Conservation (phyloP, 92 coral and sea anemone species). For the Micromussa lordhowensis region DNA sequence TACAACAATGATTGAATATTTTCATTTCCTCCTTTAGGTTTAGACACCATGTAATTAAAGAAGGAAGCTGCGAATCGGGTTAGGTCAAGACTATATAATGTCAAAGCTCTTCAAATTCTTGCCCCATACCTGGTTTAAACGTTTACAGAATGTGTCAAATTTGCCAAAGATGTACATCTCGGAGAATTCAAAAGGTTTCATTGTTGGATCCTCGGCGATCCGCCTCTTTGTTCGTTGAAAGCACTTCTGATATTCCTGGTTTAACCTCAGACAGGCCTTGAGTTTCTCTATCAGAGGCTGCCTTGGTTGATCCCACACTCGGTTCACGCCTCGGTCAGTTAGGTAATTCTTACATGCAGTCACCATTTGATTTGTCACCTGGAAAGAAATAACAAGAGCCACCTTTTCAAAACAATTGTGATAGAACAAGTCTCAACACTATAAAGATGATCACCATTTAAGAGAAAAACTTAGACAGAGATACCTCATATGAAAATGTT, state of each 20-base stretch:
- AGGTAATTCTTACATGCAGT: constrained; percentile 87
- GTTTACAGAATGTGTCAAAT: constrained; percentile 86
- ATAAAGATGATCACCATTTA: too few relatives aligned
- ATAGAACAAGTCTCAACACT: too few relatives aligned
- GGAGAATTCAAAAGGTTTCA: constrained; percentile 86
- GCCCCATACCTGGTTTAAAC: constrained; percentile 72
- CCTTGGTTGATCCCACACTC: constrained; percentile 92
- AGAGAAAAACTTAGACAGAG: too few relatives aligned
- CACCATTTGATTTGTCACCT: constrained; percentile 95
- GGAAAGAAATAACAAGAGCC: neutral
- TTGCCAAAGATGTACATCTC: constrained; percentile 95
- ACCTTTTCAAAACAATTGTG: neutral
- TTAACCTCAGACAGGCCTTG: constrained; percentile 75
- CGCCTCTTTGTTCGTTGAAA: constrained; percentile 87
- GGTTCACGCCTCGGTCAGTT: constrained; percentile 79
- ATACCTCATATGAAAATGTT: too few relatives aligned
- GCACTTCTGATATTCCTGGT: constrained; percentile 80
- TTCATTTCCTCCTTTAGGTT: too few relatives aligned
- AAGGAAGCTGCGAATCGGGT: neutral
- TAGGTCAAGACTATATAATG: neutral
- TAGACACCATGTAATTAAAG: too few relatives aligned
- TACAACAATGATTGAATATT: too few relatives aligned
- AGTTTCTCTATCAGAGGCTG: constrained; percentile 89
- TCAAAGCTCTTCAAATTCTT: neutral
- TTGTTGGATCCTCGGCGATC: constrained; percentile 81